These are phyloP conservation scores for Mylabris sibirica DNA, from an alignment of 2,888 invertebrate genomes.

Conservation along the genomic window DNA sequence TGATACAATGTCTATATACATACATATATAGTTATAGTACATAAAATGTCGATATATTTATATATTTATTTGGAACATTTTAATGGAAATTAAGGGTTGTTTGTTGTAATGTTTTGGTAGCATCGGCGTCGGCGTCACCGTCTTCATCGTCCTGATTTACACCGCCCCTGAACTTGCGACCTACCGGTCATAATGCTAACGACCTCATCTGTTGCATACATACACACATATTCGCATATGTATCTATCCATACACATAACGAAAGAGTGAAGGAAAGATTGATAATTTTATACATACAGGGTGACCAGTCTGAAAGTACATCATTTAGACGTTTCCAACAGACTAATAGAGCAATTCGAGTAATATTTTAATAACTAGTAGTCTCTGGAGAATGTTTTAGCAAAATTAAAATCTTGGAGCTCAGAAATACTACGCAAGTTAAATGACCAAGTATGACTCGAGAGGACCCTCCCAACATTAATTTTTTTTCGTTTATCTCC, in stretches of 20 bases:
- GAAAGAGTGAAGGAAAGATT: neutral
- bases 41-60: neutral
- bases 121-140: neutral
- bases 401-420: too few relatives aligned
- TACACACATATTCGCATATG: slow-evolving; percentile 23
- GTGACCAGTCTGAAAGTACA: too few relatives aligned
- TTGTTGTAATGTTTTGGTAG: too few relatives aligned
- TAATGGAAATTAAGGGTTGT: neutral
- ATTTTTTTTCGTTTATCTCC: too few relatives aligned
- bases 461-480: too few relatives aligned
- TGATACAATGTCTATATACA: neutral
- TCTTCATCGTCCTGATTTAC: slow-evolving; percentile 13
- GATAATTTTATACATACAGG: slow-evolving; percentile 7
- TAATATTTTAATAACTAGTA: too few relatives aligned
- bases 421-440: too few relatives aligned
- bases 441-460: too few relatives aligned
- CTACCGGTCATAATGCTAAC: slow-evolving; percentile 48
- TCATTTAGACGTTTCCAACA: too few relatives aligned
- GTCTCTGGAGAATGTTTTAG: too few relatives aligned
- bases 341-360: neutral
- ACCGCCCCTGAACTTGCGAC: slow-evolving; percentile 49
- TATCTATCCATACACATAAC: neutral
- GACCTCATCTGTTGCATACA: slow-evolving; percentile 44
- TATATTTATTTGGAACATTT: neutral
- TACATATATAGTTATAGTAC: neutral